These are phyloP conservation scores for Spheniscus humboldti DNA, from an alignment of 2,797 vertebrate genomes.

Conservation along the genomic window DNA sequence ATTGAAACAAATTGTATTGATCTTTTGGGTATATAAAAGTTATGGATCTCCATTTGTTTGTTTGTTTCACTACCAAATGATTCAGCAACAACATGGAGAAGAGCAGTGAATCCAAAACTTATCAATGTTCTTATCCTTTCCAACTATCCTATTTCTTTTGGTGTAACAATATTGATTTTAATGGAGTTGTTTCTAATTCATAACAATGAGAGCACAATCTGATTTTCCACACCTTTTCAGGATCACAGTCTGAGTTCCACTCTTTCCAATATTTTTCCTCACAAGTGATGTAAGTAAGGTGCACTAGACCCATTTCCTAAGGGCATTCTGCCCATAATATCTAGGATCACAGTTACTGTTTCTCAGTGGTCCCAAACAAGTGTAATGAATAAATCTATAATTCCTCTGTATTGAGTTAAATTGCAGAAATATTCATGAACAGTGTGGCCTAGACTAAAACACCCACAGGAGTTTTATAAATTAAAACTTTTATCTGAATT, in stretches of 20 bases:
- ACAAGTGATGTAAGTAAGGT: not conserved
- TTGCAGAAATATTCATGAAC: slow-evolving; percentile 2
- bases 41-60: not conserved
- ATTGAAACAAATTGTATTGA: not conserved
- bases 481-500: slow-evolving; percentile 18
- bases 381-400: not conserved
- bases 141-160: not conserved
- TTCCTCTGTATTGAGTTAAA: not conserved
- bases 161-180: not conserved
- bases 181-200: not conserved
- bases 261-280: not conserved
- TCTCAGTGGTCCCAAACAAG: not conserved
- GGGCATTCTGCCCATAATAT: not conserved
- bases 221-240: not conserved
- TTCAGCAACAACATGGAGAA: not conserved
- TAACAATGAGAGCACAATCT: not conserved
- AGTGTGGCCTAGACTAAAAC: not conserved
- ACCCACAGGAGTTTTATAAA: not conserved
- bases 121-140: not conserved
- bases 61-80: not conserved
- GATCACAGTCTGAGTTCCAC: not conserved
- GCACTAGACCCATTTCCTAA: not conserved
- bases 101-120: not conserved
- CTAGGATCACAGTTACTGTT: not conserved
- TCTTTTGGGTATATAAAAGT: not conserved